Conservation (phyloP, 2,888 invertebrate genomes). For the Sympetrum striolatum region DNA sequence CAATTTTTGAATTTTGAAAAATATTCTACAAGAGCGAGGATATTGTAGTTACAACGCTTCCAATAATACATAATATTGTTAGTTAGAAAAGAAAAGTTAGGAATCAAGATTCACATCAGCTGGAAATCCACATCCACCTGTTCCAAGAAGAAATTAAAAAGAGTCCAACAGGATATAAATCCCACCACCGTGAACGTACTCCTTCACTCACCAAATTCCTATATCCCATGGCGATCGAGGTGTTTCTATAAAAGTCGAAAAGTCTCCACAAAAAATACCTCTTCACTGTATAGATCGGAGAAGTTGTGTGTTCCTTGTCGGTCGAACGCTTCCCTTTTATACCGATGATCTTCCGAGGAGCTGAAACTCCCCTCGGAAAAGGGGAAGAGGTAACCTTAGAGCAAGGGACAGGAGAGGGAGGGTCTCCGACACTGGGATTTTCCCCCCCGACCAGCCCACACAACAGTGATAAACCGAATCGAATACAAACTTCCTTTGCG, state of each 20-base stretch:
- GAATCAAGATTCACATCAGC: no score
- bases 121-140: no score
- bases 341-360: not conserved
- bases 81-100: no score
- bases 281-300: not conserved
- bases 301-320: not conserved
- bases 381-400: not conserved
- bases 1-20: no score
- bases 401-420: not conserved
- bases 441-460: not conserved
- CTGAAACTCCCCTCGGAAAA: not conserved
- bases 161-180: no score
- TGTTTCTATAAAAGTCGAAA: not conserved
- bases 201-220: not conserved
- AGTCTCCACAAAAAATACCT: not conserved
- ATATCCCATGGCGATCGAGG: not conserved
- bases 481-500: conserved; percentile 38
- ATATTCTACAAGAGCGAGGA: no score
- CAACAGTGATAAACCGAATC: conserved; percentile 28
- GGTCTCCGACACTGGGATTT: conserved; percentile 2
- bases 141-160: no score
- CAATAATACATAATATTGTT: no score
- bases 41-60: no score
- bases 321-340: conserved; percentile 7
- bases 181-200: no score